Evolutionary conservation across 1,140 invertebrate species (phyloP).

Genomic region (Danaus melanippus): DNA sequence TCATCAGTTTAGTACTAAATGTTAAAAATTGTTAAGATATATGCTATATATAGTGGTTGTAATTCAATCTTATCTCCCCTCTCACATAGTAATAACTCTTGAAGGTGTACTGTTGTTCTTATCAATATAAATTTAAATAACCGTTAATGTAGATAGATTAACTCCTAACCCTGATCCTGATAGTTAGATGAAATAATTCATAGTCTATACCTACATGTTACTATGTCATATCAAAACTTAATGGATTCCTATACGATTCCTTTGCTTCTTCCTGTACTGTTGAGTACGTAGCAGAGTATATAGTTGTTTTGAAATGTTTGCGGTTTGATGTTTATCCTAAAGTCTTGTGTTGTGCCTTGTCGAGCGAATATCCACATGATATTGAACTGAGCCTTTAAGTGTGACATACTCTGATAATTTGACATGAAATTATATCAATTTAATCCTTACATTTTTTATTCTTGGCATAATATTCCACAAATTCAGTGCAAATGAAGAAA

Average conservation of each 20-base stretch:
- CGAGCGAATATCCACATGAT: slow-evolving; percentile 24
- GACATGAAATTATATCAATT: no score
- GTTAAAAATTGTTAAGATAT: slow-evolving; percentile 51
- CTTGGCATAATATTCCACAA: no score
- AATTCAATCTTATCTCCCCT: slow-evolving; percentile 44
- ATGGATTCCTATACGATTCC: slow-evolving; percentile 35
- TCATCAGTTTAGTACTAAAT: slow-evolving; percentile 40
- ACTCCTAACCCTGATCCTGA: no score
- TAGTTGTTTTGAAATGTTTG: slow-evolving; percentile 38
- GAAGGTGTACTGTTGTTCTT: no score
- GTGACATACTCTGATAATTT: no score
- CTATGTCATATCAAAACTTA: slow-evolving; percentile 33
- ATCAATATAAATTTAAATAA: no score
- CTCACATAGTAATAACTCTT: slow-evolving; percentile 17
- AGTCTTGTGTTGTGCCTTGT: slow-evolving; percentile 65
- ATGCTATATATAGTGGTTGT: slow-evolving; percentile 43
- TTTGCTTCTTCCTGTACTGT: slow-evolving; percentile 38
- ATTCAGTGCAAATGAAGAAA: no score
- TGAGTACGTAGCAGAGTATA: slow-evolving; percentile 37
- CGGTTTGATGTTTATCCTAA: slow-evolving; percentile 37
- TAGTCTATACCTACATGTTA: no score
- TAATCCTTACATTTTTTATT: no score
- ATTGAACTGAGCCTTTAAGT: no score
- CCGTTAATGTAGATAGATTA: no score
- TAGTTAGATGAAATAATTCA: no score